phyloP scores from a whole-genome alignment of 2,797 vertebrate species.

The Hemitrygon akajei region DNA sequence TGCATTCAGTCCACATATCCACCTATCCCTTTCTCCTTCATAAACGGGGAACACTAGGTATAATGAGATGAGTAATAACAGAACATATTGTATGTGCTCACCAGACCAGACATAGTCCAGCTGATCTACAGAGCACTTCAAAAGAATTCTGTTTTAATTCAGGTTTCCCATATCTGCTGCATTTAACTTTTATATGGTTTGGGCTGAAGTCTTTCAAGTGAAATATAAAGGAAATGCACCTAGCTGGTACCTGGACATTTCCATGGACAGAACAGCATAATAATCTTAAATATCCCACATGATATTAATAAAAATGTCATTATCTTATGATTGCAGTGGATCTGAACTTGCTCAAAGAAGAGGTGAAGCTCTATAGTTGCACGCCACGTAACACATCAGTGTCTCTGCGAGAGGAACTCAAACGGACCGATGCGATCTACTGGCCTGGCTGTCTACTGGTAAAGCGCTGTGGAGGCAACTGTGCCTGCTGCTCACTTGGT shows the following conservation, averaged over 20 bases:
- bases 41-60: background rate
- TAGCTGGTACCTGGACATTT: background rate
- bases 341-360: constrained; percentile 85
- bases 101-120: too few species aligned
- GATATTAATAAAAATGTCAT: background rate
- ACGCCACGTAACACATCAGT: constrained; percentile 93
- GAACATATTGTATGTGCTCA: too few species aligned
- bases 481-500: constrained; percentile 81
- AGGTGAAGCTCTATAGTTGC: constrained; percentile 87
- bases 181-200: too few species aligned
- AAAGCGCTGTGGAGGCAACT: constrained; percentile 93
- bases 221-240: background rate
- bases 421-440: constrained; percentile 89
- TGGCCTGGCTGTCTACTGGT: constrained; percentile 95
- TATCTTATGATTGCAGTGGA: constrained; percentile 55
- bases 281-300: background rate
- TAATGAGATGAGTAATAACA: background rate
- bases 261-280: background rate
- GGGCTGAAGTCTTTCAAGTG: background rate
- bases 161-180: too few species aligned
- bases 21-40: background rate
- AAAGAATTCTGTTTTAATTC: too few species aligned
- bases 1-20: background rate
- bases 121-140: too few species aligned
- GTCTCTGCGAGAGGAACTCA: constrained; percentile 85